Evolutionary conservation across 2,113 vertebrate genomes (phyloP).

Genomic region (Dermatemys mawii): DNA sequence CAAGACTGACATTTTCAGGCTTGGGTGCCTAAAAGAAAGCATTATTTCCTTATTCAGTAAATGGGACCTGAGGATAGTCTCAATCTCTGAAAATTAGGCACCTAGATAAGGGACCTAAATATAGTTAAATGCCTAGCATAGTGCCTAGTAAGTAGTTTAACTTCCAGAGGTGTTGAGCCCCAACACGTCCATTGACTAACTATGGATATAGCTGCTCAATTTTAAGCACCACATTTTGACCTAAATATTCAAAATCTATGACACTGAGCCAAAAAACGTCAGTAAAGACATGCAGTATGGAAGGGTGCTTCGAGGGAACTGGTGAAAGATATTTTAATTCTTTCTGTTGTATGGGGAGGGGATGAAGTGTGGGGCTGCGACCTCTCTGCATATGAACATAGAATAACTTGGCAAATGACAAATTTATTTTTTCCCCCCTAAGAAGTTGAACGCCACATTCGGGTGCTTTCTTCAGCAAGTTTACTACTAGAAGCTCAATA

Average conservation of each 20-base stretch:
- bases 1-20: not conserved
- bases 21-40: conserved; percentile 46
- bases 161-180: not conserved
- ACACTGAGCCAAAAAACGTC: conserved; percentile 2
- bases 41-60: conserved; percentile 64
- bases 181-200: not conserved
- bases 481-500: not conserved
- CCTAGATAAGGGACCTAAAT: conserved; percentile 34
- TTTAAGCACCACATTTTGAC: conserved; percentile 3
- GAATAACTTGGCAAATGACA: not conserved
- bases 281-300: conserved; percentile 33
- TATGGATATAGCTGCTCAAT: not conserved
- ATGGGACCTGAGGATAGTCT: not conserved
- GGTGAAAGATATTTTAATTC: conserved; percentile 43
- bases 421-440: not conserved
- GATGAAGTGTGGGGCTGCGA: not conserved
- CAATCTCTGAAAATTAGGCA: conserved; percentile 17
- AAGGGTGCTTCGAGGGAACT: conserved; percentile 5
- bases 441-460: not conserved
- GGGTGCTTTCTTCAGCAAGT: not conserved
- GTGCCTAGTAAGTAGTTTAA: not conserved
- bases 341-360: not conserved
- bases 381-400: not conserved
- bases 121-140: not conserved
- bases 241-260: conserved; percentile 13